Base-by-base conservation (phyloP, 2,888 invertebrate species). In the Scrobipalpa atriplicella region DNA sequence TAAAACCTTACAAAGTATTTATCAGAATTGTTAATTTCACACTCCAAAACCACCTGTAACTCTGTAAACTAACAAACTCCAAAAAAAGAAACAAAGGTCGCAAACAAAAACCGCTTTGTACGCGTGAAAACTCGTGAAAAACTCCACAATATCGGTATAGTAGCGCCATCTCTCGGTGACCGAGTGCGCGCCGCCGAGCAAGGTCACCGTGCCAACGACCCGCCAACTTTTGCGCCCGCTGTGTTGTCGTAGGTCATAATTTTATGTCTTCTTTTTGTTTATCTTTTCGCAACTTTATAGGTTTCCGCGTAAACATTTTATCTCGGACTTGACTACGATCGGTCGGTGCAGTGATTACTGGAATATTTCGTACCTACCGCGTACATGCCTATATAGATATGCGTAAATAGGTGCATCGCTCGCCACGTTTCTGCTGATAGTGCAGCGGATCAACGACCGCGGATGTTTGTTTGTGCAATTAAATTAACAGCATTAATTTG, bases 241-340 rank as follows among this genome's bases (percentile, higher is more conserved):
- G 91, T 92, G 92, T 92, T 92, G 92, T 89, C 91, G 92, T 92
- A 92, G 92, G 92, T 92, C 92, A 92, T 92, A 90, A 92, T 92
- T 92, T 92, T 91, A 92, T 92, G 90, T 89, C 89, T 91, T 90
- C 92, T 91, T 92, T 92, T 91, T 91, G 92, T 92, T 92, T 92
- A 92, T 92, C 90, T 91, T 92, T 92, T 90, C 90, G 89, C 81
- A 89, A 91, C 86, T 90, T 91, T 90, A 90, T 89, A 83, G 86
- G 85, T 84, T 83, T 72, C 83, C 83, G 89, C 83, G 85, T 84
- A 85, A 89, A 87, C 80, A 80, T 75, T 81, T 83, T 82, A 64
- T 64, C 64, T 52, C 47, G 10, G 8, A 18, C 36, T 64, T 10
- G n/a, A 52, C 19, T 18, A 36, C 29, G 11, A 43, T 43, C 62